Conservation (phyloP, 2,888 invertebrate species). For the Apotomis capreana region DNA sequence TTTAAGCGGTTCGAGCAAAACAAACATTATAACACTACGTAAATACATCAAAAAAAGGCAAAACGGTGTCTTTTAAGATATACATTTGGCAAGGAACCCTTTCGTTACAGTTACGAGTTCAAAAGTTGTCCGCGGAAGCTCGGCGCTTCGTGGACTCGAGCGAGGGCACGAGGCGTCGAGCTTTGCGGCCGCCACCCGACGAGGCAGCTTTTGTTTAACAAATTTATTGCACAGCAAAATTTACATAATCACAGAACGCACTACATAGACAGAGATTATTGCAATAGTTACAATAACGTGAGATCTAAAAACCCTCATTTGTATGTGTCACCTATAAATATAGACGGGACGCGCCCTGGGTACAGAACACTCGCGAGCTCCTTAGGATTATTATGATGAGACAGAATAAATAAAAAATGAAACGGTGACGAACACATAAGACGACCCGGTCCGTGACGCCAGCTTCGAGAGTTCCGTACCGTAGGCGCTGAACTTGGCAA, state of each 20-base stretch:
- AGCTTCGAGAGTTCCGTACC: slow-evolving; percentile 21
- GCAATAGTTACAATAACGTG: slow-evolving; percentile 39
- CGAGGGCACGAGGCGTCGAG: not conserved
- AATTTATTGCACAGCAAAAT: slow-evolving; percentile 72
- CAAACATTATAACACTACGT: slow-evolving; percentile 16
- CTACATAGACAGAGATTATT: slow-evolving; percentile 65
- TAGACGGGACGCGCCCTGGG: slow-evolving; percentile 22
- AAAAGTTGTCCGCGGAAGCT: slow-evolving; percentile 7
- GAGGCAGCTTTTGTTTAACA: slow-evolving; percentile 26
- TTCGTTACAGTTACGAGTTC: slow-evolving; percentile 10
- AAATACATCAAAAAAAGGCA: slow-evolving; percentile 21
- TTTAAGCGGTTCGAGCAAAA: slow-evolving; percentile 16
- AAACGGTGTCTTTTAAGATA: slow-evolving; percentile 16
- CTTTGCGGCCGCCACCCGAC: slow-evolving; percentile 13
- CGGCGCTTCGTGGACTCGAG: not conserved
- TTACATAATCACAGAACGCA: slow-evolving; percentile 72
- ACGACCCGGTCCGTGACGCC: not conserved
- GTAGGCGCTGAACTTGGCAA: slow-evolving; percentile 57
- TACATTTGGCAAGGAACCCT: slow-evolving; percentile 27
- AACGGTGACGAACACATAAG: not conserved
- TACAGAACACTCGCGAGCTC: slow-evolving; percentile 10
- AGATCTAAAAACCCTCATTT: slow-evolving; percentile 49
- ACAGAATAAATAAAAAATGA: slow-evolving; percentile 8
- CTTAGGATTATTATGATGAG: not conserved
- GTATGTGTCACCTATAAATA: slow-evolving; percentile 55